Conservation (phyloP, 2,113 vertebrate species). For the Panurus biarmicus region DNA sequence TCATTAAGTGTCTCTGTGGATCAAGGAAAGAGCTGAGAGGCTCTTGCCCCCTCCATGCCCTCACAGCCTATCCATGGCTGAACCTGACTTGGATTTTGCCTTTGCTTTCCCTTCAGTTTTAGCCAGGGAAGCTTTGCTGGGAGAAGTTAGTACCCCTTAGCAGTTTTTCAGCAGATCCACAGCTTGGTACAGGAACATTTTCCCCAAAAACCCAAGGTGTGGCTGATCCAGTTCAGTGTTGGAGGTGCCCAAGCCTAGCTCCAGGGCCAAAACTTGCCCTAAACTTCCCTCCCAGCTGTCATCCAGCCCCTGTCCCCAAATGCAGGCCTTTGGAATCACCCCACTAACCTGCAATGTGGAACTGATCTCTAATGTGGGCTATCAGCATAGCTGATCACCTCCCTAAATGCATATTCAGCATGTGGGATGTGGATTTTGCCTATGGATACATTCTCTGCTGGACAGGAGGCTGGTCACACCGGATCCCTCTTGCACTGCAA, state of each 20-base stretch:
- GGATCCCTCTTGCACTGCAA: neutral
- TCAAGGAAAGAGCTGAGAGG: neutral
- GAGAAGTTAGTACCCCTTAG: neutral
- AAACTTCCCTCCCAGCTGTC: neutral
- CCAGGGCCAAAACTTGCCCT: neutral
- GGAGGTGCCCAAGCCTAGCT: neutral
- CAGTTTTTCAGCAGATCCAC: neutral
- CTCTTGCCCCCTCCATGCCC: neutral
- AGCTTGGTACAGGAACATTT: neutral
- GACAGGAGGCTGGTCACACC: rapidly evolving
- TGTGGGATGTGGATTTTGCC: neutral
- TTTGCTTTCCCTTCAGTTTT: neutral
- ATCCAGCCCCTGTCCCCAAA: neutral
- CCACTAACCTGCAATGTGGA: neutral
- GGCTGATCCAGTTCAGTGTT: neutral
- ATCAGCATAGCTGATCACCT: neutral
- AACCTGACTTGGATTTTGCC: neutral
- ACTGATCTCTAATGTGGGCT: neutral
- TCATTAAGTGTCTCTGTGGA: neutral
- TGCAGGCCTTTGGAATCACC: neutral
- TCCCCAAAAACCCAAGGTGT: neutral
- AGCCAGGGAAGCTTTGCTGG: neutral
- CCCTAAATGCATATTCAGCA: neutral
- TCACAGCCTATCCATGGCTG: neutral
- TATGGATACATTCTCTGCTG: neutral